These are phyloP conservation scores for Coleophora flavipennella DNA, from an alignment of 2,888 invertebrate species.

Conservation along the genomic window DNA sequence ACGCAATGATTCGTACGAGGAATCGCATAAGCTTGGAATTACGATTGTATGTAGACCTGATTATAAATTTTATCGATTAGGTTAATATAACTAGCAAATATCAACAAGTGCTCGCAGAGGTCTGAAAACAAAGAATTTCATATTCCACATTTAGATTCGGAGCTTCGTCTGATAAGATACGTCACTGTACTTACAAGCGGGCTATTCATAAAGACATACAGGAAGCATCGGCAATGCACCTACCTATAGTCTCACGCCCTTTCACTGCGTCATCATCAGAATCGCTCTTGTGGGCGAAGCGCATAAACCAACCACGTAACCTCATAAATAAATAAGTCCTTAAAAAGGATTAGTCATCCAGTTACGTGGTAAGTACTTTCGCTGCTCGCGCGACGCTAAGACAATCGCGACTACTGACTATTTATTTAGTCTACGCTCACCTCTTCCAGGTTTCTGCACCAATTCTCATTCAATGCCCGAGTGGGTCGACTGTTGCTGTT, in stretches of 20 bases:
- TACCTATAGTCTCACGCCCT: background rate
- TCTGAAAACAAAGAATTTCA: too few species aligned
- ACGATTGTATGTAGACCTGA: background rate
- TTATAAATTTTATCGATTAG: background rate
- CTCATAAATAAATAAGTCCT: background rate
- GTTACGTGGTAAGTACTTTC: slow-evolving; percentile 13
- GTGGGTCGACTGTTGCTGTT: slow-evolving; percentile 56
- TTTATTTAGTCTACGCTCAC: background rate
- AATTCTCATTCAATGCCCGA: slow-evolving; percentile 35
- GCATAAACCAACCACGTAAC: background rate
- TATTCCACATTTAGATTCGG: too few species aligned
- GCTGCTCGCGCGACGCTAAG: slow-evolving; percentile 16
- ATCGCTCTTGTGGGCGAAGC: background rate
- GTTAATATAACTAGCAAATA: too few species aligned
- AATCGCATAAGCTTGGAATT: background rate
- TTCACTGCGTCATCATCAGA: background rate
- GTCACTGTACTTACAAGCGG: too few species aligned
- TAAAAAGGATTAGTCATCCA: slow-evolving; percentile 10
- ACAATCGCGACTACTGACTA: slow-evolving; percentile 39
- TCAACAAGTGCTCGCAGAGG: too few species aligned
- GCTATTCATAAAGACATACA: too few species aligned
- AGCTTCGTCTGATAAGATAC: too few species aligned
- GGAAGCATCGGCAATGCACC: too few species aligned
- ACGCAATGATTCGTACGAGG: slow-evolving; percentile 6
- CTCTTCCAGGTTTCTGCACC: slow-evolving; percentile 50